A percentile compares a stretch with the other conserved stretches of the same genome.
These are phyloP conservation scores for Gymnobelideus leadbeateri DNA, from an alignment of 2,113 vertebrate species.

Conservation along the genomic window DNA sequence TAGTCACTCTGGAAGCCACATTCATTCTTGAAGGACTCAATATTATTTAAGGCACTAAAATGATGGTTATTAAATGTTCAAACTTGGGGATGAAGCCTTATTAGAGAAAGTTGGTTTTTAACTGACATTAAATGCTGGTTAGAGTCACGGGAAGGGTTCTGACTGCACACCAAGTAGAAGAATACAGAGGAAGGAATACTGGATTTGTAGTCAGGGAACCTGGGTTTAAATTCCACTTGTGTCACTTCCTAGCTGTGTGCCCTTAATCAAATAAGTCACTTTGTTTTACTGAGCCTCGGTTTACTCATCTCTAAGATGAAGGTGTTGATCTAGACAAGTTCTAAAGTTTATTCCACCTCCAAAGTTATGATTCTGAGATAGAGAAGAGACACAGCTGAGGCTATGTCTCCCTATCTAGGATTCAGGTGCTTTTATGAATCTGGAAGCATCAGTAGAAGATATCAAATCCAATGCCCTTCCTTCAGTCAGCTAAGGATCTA, in stretches of 20 bases:
- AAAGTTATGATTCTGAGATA: background rate
- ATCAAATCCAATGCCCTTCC: background rate
- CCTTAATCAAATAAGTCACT: background rate
- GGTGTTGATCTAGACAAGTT: background rate
- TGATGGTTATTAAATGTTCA: background rate
- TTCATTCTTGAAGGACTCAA: background rate
- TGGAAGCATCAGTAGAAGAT: background rate
- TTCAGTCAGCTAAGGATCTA: slow-evolving; percentile 50
- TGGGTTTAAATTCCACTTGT: background rate
- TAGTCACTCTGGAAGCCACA: background rate
- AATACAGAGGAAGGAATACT: background rate
- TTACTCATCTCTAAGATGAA: background rate
- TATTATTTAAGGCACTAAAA: background rate
- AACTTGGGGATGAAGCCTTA: background rate
- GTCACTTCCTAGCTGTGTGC: background rate
- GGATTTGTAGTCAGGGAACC: background rate
- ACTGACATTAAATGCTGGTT: background rate
- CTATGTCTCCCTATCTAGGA: background rate
- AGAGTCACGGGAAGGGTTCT: background rate
- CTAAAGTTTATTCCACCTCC: background rate
- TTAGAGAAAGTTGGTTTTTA: background rate
- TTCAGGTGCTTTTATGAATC: background rate
- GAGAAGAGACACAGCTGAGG: background rate
- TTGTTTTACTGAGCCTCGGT: background rate
- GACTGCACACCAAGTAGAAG: background rate